These are phyloP conservation scores for Coilia nasus DNA, from an alignment of 2,797 vertebrate genomes.

Conservation along the genomic window DNA sequence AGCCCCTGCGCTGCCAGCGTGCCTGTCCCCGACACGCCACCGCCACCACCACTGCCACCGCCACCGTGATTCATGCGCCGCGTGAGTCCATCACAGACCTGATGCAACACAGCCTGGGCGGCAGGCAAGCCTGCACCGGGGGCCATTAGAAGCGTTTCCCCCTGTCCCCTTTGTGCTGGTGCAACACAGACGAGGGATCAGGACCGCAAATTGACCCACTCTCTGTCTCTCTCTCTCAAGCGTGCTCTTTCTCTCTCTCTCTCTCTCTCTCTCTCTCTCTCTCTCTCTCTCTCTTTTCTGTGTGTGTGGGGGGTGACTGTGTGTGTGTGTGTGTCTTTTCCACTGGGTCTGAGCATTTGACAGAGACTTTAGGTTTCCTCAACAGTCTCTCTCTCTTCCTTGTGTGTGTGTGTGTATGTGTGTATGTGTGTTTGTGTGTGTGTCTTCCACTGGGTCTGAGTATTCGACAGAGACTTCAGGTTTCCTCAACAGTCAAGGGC, in stretches of 20 bases:
- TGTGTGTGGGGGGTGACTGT: neutral
- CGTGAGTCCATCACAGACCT: constrained; percentile 54
- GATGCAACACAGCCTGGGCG: constrained; percentile 53
- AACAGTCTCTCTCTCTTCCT: no score
- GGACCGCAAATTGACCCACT: neutral
- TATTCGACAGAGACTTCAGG: neutral
- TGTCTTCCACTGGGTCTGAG: neutral
- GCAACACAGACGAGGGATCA: neutral
- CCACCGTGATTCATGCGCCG: constrained; percentile 64
- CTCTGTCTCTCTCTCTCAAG: no score
- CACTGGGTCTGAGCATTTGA: neutral
- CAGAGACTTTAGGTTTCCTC: neutral
- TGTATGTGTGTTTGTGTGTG: neutral
- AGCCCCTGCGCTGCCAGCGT: constrained; percentile 52
- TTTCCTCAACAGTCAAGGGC: neutral
- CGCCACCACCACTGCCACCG: neutral
- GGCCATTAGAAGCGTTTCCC: neutral
- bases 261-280: no score
- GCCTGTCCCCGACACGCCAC: constrained; percentile 67
- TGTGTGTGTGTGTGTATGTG: neutral
- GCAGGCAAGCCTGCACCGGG: constrained; percentile 45
- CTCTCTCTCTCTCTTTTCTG: no score
- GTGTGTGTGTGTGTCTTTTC: neutral
- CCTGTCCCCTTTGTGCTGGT: neutral
- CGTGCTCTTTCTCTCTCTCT: no score